phyloP scores from a whole-genome alignment of 2,888 invertebrate genomes.

The Tachystola acroxantha region DNA sequence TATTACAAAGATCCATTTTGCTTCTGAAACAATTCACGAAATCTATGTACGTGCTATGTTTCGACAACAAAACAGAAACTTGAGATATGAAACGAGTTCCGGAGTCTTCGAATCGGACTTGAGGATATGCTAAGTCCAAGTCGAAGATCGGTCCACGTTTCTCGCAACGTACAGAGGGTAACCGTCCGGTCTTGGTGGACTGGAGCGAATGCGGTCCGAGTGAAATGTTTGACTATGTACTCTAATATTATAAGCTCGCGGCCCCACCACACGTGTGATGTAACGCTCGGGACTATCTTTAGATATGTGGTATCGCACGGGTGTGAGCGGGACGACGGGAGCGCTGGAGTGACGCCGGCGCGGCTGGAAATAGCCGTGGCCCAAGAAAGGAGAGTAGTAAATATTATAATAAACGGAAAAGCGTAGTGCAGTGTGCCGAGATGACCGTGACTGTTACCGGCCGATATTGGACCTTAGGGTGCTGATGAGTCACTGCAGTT shows the following conservation, averaged over 20 bases:
- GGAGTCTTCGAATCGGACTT: conserved; percentile 4
- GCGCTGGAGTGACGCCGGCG: conserved; percentile 56
- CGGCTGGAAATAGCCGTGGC: conserved; percentile 77
- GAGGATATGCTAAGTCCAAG: conserved; percentile 20
- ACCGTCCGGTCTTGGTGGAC: conserved; percentile 54
- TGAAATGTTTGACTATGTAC: conserved; percentile 74
- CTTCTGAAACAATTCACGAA: background rate
- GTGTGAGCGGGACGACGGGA: conserved; percentile 51
- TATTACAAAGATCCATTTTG: conserved; percentile 2
- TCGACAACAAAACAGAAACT: conserved; percentile 14
- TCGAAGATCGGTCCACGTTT: conserved; percentile 26
- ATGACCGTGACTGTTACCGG: conserved; percentile 51
- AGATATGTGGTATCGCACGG: conserved; percentile 40
- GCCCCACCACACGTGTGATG: conserved; percentile 73
- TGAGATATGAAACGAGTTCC: conserved; percentile 11
- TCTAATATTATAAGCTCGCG: conserved; percentile 75
- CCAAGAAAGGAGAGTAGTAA: conserved; percentile 81
- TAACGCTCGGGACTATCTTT: conserved; percentile 70
- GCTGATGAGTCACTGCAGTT: conserved; percentile 26
- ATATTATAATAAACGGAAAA: conserved; percentile 77
- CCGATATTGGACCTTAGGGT: conserved; percentile 43
- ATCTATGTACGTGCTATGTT: background rate
- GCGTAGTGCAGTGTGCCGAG: conserved; percentile 75
- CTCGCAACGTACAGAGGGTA: conserved; percentile 50
- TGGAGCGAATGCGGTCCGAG: conserved; percentile 68